Evolutionary conservation across 2,888 invertebrate genomes (phyloP).

Genomic region (Hydropsyche betteni): DNA sequence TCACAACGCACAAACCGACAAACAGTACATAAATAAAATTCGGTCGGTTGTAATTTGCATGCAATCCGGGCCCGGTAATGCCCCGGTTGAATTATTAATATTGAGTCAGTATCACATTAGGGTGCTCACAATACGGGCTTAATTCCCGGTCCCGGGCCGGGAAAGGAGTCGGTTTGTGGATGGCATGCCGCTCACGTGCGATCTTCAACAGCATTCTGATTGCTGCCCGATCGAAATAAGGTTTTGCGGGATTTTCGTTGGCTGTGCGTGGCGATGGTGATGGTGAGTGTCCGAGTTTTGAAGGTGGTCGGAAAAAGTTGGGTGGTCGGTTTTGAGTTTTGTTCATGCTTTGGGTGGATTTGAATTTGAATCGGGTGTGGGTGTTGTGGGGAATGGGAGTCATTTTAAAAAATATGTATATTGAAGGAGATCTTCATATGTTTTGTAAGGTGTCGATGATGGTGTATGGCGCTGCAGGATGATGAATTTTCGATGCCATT

Average conservation of each 20-base stretch:
- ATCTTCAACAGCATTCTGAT: slow-evolving; percentile 67
- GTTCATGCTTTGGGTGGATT: too few species aligned
- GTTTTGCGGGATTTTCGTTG: slow-evolving; percentile 65
- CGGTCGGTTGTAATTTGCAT: slow-evolving; percentile 43
- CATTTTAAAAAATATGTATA: too few species aligned
- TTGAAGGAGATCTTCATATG: too few species aligned
- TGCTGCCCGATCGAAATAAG: slow-evolving; percentile 69
- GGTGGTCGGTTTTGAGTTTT: too few species aligned
- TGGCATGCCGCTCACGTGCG: slow-evolving; percentile 66
- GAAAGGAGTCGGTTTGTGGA: not conserved
- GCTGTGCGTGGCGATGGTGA: slow-evolving; percentile 54
- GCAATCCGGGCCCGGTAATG: slow-evolving; percentile 42
- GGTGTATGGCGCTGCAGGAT: too few species aligned
- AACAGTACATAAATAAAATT: not conserved
- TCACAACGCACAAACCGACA: too few species aligned
- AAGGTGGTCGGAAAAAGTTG: too few species aligned
- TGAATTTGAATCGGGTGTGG: too few species aligned
- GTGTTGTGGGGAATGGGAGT: too few species aligned
- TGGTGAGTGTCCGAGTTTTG: too few species aligned
- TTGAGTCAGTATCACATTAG: slow-evolving; percentile 40
- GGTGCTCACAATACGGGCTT: slow-evolving; percentile 40
- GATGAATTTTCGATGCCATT: too few species aligned
- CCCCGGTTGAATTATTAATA: slow-evolving; percentile 46
- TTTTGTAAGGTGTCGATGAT: too few species aligned
- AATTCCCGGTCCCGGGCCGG: slow-evolving; percentile 35